Evolutionary conservation across 64 coral and sea anemone genomes (phyloP), one percentile per base, ranked within the genome.

Genomic region (Anthopleura sola): DNA sequence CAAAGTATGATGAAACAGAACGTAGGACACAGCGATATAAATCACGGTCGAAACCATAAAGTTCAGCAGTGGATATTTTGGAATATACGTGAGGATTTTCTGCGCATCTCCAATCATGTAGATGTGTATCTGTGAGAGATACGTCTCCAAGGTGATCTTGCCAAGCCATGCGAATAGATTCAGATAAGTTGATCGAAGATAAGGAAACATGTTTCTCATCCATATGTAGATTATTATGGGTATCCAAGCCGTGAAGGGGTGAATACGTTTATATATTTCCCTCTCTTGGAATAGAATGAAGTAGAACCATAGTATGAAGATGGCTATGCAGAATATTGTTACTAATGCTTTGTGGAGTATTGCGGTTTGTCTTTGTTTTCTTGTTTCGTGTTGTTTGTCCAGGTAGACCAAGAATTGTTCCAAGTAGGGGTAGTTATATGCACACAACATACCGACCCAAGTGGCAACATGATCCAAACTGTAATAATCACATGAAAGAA

Each of bases 351-450:
- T 98, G 23, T 92, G 60, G 6, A 89, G 40, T 17, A 66, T 14
- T 29, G 90, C 92, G n/a, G 80, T 18, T 32, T 75, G 71, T 38
- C n/a, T 82, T 46, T 86, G 49, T 83, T 80, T 48, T 16, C 31
- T 17, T 24, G 58, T 85, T 3, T 98, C 95, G 49, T 98, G 92
- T 24, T 86, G 89, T 38, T 84, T 91, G 40, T 98, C 95, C 80
- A 98, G 77, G 85, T 92, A 92, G 56, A 62, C 82, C 44, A 98
- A 49, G 69, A 98, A 94, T 16, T 83, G 78, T 44, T 98, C 95
- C 28, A 94, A 74, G 86, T 98, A 98, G 47, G 95, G 95, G 84
- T 98, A 98, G 88, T 98, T 98, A 20, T 98, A 98, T 15, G 95
- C 95, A 46, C 92, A 94, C 7, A 98, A 60, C 95, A 98, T 98